Evolutionary conservation across 2,797 vertebrate genomes (phyloP).

Genomic region (Rhynchonycteris naso): DNA sequence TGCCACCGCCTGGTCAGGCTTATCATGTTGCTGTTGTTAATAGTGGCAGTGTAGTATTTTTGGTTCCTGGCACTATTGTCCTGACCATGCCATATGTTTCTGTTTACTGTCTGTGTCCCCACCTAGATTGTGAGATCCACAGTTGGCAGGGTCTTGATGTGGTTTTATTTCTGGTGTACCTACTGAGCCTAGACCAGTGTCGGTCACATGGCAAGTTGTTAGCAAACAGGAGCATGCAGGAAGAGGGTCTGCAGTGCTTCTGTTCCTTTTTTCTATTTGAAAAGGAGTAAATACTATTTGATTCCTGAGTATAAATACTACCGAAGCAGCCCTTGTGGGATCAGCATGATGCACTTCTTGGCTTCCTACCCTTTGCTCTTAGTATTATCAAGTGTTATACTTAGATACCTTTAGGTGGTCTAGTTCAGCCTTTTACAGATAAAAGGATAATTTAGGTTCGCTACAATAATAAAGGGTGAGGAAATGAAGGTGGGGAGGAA

Average conservation of each 20-base stretch:
- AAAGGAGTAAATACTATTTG: not conserved
- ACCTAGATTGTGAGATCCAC: not conserved
- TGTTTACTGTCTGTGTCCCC: not conserved
- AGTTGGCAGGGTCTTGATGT: not conserved
- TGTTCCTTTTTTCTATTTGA: not conserved
- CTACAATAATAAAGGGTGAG: not conserved
- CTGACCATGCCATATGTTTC: not conserved
- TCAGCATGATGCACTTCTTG: not conserved
- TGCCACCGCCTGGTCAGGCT: too few species aligned
- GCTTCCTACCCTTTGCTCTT: not conserved
- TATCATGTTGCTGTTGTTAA: not conserved
- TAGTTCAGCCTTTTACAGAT: not conserved
- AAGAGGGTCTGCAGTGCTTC: not conserved
- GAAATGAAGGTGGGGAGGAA: not conserved
- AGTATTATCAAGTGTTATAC: not conserved
- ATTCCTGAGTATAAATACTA: not conserved
- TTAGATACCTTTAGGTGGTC: not conserved
- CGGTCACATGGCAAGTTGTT: not conserved
- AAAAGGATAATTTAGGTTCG: not conserved
- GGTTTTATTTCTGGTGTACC: not conserved
- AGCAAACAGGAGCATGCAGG: not conserved
- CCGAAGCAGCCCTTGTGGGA: not conserved
- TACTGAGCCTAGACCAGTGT: not conserved
- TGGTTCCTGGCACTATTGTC: not conserved
- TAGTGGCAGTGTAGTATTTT: not conserved